Percentiles rank a stretch among this genome's conserved stretches.
Conservation (phyloP, 1,140 invertebrate species). For the Galleria mellonella region DNA sequence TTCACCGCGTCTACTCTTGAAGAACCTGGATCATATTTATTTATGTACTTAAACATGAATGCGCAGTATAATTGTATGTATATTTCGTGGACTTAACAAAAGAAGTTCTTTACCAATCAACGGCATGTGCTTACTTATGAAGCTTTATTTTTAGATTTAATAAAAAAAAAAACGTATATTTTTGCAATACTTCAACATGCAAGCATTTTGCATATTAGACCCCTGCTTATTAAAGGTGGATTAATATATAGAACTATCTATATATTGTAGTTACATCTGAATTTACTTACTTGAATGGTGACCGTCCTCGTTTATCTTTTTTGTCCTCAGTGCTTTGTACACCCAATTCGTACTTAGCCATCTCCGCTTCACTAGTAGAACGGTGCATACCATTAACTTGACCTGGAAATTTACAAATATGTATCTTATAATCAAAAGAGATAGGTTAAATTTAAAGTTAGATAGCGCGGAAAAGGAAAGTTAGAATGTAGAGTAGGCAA, state of each 20-base stretch:
- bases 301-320: constrained; percentile 89
- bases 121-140: too few relatives aligned
- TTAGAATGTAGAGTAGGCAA: background rate
- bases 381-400: constrained; percentile 78
- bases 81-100: too few relatives aligned
- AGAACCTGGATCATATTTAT: constrained; percentile 77
- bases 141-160: too few relatives aligned
- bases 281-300: constrained; percentile 89
- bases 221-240: too few relatives aligned
- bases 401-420: constrained; percentile 26
- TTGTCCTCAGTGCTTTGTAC: constrained; percentile 79
- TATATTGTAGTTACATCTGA: too few relatives aligned
- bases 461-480: background rate
- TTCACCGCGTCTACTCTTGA: constrained; percentile 83
- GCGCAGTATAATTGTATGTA: background rate
- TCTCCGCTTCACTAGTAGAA: constrained; percentile 83
- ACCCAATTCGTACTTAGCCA: constrained; percentile 78
- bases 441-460: background rate
- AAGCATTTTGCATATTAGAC: too few relatives aligned
- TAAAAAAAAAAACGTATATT: too few relatives aligned
- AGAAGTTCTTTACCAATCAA: too few relatives aligned
- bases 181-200: too few relatives aligned
- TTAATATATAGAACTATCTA: too few relatives aligned
- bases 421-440: background rate
- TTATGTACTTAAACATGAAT: background rate